These are phyloP conservation scores for Octodon degus DNA, from an alignment of 2,113 vertebrate genomes.

Conservation along the genomic window DNA sequence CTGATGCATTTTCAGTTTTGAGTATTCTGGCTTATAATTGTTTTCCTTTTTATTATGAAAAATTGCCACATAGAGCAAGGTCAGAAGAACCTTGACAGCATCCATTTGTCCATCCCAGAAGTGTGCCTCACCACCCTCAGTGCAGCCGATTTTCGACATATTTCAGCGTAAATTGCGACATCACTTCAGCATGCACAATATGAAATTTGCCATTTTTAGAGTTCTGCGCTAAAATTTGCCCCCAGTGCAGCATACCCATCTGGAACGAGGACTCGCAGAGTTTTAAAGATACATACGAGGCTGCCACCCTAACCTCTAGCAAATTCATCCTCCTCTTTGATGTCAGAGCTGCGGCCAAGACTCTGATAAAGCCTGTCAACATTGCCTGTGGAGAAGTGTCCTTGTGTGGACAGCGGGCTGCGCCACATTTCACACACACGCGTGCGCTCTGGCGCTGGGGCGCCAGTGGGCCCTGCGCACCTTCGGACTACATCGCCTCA, in stretches of 20 bases:
- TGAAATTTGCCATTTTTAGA: neutral
- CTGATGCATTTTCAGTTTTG: neutral
- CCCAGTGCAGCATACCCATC: too few relatives aligned
- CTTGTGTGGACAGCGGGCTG: fast-evolving
- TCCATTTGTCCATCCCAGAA: too few relatives aligned
- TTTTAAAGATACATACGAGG: neutral
- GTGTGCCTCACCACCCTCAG: fast-evolving
- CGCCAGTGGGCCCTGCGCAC: fast-evolving
- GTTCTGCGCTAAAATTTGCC: neutral
- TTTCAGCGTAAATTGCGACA: neutral
- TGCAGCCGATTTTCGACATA: neutral
- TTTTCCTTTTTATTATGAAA: neutral
- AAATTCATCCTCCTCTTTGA: neutral
- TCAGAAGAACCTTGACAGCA: neutral
- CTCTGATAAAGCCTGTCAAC: neutral
- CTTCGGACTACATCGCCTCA: too few relatives aligned
- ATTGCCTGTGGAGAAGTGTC: neutral
- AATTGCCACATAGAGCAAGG: neutral
- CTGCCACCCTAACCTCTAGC: neutral
- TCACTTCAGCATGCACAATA: neutral
- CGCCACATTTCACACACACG: fast-evolving
- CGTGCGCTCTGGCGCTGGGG: neutral
- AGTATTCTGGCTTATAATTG: neutral
- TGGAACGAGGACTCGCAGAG: neutral
- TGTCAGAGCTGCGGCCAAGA: neutral